phyloP scores from a whole-genome alignment of 1,140 invertebrate species.

The Helicoverpa armigera region DNA sequence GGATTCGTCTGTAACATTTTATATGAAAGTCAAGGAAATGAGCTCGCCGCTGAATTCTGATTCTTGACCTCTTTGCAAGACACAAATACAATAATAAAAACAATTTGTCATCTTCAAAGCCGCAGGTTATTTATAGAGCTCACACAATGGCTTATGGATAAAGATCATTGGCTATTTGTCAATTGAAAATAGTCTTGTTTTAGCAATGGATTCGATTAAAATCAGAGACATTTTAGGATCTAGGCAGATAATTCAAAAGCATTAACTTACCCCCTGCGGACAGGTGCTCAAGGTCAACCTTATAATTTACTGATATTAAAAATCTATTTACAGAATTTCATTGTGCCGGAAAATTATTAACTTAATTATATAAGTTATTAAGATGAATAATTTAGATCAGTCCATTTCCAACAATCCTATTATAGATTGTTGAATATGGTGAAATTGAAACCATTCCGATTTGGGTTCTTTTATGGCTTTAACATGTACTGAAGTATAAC shows the following conservation, averaged over 20 bases:
- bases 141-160: not conserved
- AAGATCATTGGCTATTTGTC: not conserved
- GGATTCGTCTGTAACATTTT: slow-evolving; percentile 77
- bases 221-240: slow-evolving; percentile 13
- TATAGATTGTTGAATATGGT: slow-evolving; percentile 15
- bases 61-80: slow-evolving; percentile 71
- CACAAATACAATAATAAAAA: slow-evolving; percentile 67
- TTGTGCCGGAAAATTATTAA: slow-evolving; percentile 10
- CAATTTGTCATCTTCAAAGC: slow-evolving; percentile 57
- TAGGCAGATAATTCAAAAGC: not conserved
- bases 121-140: slow-evolving; percentile 15
- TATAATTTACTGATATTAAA: slow-evolving; percentile 27
- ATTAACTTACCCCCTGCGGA: slow-evolving; percentile 11
- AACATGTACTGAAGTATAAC: not conserved
- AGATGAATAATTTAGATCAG: not conserved
- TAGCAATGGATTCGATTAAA: not conserved
- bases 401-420: slow-evolving; percentile 15
- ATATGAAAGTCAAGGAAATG: slow-evolving; percentile 80
- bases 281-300: slow-evolving; percentile 19
- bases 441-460: slow-evolving; percentile 12
- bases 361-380: not conserved
- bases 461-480: slow-evolving; percentile 21
- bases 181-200: not conserved
- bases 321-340: slow-evolving; percentile 4
- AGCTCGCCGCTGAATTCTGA: slow-evolving; percentile 75